Conservation (phyloP, 2,113 vertebrate genomes). For the Theristicus caerulescens region DNA sequence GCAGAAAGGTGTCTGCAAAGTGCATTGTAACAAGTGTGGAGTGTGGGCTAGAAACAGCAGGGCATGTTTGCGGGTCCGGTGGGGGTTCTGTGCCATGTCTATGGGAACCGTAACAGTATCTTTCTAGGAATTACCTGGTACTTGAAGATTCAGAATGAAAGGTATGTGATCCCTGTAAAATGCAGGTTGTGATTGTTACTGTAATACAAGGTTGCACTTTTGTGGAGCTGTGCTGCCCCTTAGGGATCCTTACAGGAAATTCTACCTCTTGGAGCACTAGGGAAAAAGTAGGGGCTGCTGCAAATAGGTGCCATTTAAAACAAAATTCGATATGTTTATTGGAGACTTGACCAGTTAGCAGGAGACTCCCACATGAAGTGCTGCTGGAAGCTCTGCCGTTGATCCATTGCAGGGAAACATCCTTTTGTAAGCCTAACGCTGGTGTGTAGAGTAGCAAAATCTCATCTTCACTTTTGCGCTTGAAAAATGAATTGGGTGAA, state of each 20-base stretch:
- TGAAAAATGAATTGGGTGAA: neutral
- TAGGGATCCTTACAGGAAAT: constrained; percentile 10
- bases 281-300: neutral
- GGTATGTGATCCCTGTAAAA: neutral
- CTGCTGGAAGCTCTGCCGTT: neutral
- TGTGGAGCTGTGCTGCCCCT: constrained; percentile 3
- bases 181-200: too few relatives aligned
- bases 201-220: neutral
- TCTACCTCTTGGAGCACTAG: neutral
- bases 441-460: neutral
- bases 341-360: neutral
- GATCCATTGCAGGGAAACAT: neutral
- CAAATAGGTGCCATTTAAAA: neutral
- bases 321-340: fast-evolving
- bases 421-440: neutral
- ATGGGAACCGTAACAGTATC: neutral
- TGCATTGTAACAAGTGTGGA: too few relatives aligned
- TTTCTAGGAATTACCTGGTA: neutral
- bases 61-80: fast-evolving
- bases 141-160: neutral
- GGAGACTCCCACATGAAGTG: neutral
- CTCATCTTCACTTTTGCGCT: neutral
- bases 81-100: neutral
- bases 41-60: neutral
- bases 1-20: neutral